Conservation (phyloP, 2,888 invertebrate species). For the Campaea margaritaria region DNA sequence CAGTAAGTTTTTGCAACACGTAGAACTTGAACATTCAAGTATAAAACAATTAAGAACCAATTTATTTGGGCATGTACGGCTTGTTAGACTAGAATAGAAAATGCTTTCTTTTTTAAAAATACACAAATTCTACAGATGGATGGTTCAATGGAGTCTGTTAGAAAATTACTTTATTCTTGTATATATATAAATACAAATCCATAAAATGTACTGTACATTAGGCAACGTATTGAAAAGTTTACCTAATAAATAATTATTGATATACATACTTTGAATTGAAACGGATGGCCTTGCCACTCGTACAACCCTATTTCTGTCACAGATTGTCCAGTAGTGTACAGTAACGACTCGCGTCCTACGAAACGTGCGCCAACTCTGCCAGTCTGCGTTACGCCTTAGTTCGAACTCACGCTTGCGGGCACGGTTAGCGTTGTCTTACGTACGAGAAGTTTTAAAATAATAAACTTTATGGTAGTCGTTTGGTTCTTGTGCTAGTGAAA, state of each 20-base stretch:
- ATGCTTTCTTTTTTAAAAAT: too few species aligned
- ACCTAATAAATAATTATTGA: not conserved
- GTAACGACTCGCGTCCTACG: conserved; percentile 15
- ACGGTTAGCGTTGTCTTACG: not conserved
- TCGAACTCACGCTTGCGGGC: conserved; percentile 16
- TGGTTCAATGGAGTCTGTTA: too few species aligned
- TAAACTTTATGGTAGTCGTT: not conserved
- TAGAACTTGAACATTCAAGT: too few species aligned
- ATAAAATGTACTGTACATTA: too few species aligned
- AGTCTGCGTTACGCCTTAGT: conserved; percentile 11
- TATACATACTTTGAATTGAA: not conserved
- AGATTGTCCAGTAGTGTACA: conserved; percentile 29
- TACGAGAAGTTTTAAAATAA: conserved; percentile 10
- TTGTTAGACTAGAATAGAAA: too few species aligned
- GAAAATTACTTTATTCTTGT: too few species aligned
- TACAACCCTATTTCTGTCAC: conserved; percentile 32
- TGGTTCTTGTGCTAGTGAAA: conserved; percentile 47
- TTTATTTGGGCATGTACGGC: too few species aligned
- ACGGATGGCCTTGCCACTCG: not conserved
- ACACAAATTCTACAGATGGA: too few species aligned
- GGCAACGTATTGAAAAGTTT: too few species aligned
- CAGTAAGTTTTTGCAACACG: too few species aligned
- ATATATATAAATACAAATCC: too few species aligned
- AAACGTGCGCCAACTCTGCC: not conserved
- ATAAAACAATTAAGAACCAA: too few species aligned